Evolutionary conservation across 2,888 invertebrate genomes (phyloP).

Genomic region (Polylopha cassiicola): DNA sequence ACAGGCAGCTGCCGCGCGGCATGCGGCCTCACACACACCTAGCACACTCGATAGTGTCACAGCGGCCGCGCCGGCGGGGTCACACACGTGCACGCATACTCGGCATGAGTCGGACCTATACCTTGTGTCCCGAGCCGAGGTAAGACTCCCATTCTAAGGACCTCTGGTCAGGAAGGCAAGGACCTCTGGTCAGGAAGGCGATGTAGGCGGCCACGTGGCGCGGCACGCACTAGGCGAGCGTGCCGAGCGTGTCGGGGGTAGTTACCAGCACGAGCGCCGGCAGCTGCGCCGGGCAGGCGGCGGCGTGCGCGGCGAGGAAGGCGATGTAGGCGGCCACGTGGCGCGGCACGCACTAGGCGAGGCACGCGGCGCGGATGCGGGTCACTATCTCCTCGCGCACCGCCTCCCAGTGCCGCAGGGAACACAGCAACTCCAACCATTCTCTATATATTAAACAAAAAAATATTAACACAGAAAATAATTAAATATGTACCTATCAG

Average conservation of each 20-base stretch:
- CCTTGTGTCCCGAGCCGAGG: not conserved
- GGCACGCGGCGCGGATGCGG: conserved; percentile 90
- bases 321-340: conserved; percentile 90
- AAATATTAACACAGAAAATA: too few species aligned
- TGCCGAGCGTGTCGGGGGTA: not conserved
- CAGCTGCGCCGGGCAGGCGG: conserved; percentile 40
- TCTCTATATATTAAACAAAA: conserved; percentile 35
- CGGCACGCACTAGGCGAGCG: conserved; percentile 94
- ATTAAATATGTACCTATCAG: too few species aligned
- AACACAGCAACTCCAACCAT: conserved; percentile 76
- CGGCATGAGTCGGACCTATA: too few species aligned
- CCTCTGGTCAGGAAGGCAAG: conserved; percentile 31
- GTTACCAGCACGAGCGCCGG: conserved; percentile 52
- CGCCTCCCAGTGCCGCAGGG: conserved; percentile 86
- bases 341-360: conserved; percentile 91
- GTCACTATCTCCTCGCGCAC: conserved; percentile 82
- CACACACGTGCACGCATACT: too few species aligned
- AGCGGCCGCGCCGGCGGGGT: not conserved
- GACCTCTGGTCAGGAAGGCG: conserved; percentile 88
- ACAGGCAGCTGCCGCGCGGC: not conserved
- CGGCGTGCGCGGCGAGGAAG: conserved; percentile 87
- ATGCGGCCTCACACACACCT: too few species aligned
- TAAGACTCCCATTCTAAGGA: conserved; percentile 23
- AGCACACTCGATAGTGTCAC: not conserved
- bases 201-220: conserved; percentile 89